Base-by-base conservation (phyloP, 2,113 vertebrate genomes). In the Phodopus roborovskii region DNA sequence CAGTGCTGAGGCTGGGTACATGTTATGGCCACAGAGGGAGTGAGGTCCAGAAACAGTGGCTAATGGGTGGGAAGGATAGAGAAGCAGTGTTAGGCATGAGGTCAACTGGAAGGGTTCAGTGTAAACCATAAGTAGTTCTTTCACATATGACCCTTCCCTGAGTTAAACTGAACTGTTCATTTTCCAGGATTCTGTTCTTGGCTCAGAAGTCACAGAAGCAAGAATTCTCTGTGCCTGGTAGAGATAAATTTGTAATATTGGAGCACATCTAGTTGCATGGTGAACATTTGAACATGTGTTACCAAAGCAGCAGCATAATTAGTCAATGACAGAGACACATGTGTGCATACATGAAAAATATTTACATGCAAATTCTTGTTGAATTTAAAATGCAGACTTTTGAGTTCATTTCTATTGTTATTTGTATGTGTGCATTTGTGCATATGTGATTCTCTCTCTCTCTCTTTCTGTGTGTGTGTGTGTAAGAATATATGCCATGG, bases 71-170 rank as follows among this genome's bases (percentile, higher is more conserved):
- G 7, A 9, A 74, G 17, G 22, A 22, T 11, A 33, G 17, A 17
- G 82, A 88, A 70, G 60, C 5, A 3, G 9, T 56, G 9, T 19
- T 15, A 15, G 28, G 28, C 39, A 4, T 8, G 28, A 24, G 13
- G 30, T 79, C 19, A 36, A 7, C 68, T 2, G 0, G 0, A 39
- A 8, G 11, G 12, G 26, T 24, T 19, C 45, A n/a, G 3, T 0
- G 26, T 28, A 36, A 28, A 2, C 48, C 48, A 39, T 19, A 30
- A 36, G 50, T n/a, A 50, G 28, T 56, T 26, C 17, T 39, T 39
- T 88, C n/a, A 0, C 30, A 15, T 0, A 7, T 28, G 8, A 39
- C 36, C 3, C 3, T 71, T 62, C 45, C 45, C 6, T n/a, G 19
- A 71, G 10, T 15, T 11, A 1, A 83, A 2, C 16, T 71, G 15